A percentile compares a stretch with the other conserved stretches of the same genome.
Conservation (phyloP, 2,888 invertebrate species). For the Gastrophysa polygoni region DNA sequence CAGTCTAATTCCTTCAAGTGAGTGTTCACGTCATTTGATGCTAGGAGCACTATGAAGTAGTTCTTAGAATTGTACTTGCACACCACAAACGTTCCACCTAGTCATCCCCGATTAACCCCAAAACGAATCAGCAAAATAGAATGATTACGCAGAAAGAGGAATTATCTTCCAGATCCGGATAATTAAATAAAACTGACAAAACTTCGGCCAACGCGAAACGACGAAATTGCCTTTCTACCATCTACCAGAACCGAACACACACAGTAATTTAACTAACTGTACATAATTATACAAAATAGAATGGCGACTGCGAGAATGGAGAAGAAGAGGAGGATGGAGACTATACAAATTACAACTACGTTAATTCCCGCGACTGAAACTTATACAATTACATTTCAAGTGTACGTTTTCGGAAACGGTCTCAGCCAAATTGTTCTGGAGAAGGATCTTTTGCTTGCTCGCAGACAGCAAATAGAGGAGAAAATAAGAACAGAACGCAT, state of each 20-base stretch:
- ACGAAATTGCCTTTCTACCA: conserved; percentile 35
- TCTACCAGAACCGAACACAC: conserved; percentile 26
- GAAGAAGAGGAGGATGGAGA: conserved; percentile 22
- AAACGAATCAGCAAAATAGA: conserved; percentile 20
- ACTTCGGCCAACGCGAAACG: conserved; percentile 40
- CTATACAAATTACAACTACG: conserved; percentile 43
- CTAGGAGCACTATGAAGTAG: too few species aligned
- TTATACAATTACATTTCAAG: conserved; percentile 43
- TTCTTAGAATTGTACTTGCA: too few species aligned
- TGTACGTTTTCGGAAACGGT: conserved; percentile 34
- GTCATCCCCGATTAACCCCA: background rate
- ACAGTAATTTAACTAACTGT: conserved; percentile 43
- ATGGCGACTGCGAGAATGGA: conserved; percentile 34
- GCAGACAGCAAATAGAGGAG: conserved; percentile 22
- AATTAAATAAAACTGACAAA: conserved; percentile 36
- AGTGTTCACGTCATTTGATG: too few species aligned
- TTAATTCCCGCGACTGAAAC: conserved; percentile 41
- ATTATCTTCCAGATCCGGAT: conserved; percentile 20
- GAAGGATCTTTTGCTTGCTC: conserved; percentile 10
- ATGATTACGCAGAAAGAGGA: conserved; percentile 24
- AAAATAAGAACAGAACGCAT: background rate
- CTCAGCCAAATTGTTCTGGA: conserved; percentile 17
- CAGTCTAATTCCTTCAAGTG: too few species aligned
- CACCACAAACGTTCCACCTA: too few species aligned
- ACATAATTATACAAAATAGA: conserved; percentile 45